Conservation (phyloP, 2,888 invertebrate species). For the Caradrina clavipalpis region DNA sequence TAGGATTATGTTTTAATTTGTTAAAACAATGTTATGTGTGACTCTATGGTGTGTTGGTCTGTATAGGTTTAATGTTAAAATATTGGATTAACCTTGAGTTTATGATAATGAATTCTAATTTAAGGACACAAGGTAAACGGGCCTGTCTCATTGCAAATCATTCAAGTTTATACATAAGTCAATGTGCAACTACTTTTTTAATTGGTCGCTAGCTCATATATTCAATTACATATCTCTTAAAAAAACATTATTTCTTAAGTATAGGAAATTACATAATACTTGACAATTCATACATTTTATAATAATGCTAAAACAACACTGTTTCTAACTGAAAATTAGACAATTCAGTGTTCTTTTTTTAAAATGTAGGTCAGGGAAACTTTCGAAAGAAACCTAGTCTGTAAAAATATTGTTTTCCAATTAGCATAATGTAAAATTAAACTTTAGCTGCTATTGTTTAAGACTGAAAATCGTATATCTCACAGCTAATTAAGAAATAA, state of each 20-base stretch:
- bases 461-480: conserved; percentile 13
- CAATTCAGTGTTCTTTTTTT: conserved; percentile 16
- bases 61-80: conserved; percentile 11
- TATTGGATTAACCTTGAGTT: conserved; percentile 51
- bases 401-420: conserved; percentile 28
- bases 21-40: background rate
- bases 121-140: conserved; percentile 49
- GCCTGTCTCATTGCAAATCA: conserved; percentile 5
- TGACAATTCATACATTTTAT: background rate
- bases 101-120: conserved; percentile 54
- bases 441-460: conserved; percentile 15
- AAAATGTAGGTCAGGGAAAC: conserved; percentile 40
- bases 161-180: conserved; percentile 2
- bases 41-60: conserved; percentile 11
- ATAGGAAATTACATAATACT: conserved; percentile 28
- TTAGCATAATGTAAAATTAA: conserved; percentile 9
- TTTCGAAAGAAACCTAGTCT: conserved; percentile 18
- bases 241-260: background rate
- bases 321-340: background rate
- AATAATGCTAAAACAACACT: background rate
- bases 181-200: background rate
- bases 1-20: conserved; percentile 4
- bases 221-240: background rate
- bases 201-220: background rate
- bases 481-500: conserved; percentile 18